Evolutionary conservation across 2,888 invertebrate genomes (phyloP).

Genomic region (Limenitis camilla): DNA sequence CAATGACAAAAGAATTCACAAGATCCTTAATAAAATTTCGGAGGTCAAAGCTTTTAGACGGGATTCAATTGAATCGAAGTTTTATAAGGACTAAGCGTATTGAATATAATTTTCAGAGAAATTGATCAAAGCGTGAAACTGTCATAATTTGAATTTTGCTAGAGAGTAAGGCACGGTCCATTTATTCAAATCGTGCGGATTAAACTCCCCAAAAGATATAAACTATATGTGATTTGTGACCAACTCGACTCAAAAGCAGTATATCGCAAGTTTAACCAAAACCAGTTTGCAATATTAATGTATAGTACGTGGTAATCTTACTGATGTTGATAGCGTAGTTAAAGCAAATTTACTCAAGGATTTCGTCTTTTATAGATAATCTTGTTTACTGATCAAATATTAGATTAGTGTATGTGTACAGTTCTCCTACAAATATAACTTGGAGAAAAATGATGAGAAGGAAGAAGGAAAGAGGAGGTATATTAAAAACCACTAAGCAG

Average conservation of each 20-base stretch:
- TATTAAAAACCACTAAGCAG: too few relatives aligned
- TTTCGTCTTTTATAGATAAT: slow-evolving; percentile 3
- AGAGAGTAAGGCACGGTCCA: background rate
- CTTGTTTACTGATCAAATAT: background rate
- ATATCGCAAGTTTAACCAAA: slow-evolving; percentile 61
- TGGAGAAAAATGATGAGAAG: too few relatives aligned
- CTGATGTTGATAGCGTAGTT: slow-evolving; percentile 42
- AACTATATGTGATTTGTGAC: slow-evolving; percentile 33
- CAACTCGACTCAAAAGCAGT: slow-evolving; percentile 50
- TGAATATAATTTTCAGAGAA: slow-evolving; percentile 12
- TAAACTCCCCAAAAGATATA: slow-evolving; percentile 11
- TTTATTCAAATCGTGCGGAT: slow-evolving; percentile 8
- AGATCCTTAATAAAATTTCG: slow-evolving; percentile 37
- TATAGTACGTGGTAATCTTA: slow-evolving; percentile 58
- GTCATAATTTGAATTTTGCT: slow-evolving; percentile 2
- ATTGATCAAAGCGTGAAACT: slow-evolving; percentile 2
- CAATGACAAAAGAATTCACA: slow-evolving; percentile 35
- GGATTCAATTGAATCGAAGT: slow-evolving; percentile 10
- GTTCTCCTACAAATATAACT: too few relatives aligned
- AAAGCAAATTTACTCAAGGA: slow-evolving; percentile 4
- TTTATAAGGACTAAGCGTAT: slow-evolving; percentile 13
- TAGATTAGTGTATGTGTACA: background rate
- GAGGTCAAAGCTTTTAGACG: slow-evolving; percentile 21
- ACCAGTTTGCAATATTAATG: slow-evolving; percentile 66
- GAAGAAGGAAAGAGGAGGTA: too few relatives aligned